These are phyloP conservation scores for Staurois parvus DNA, from an alignment of 2,797 vertebrate species.

Conservation along the genomic window DNA sequence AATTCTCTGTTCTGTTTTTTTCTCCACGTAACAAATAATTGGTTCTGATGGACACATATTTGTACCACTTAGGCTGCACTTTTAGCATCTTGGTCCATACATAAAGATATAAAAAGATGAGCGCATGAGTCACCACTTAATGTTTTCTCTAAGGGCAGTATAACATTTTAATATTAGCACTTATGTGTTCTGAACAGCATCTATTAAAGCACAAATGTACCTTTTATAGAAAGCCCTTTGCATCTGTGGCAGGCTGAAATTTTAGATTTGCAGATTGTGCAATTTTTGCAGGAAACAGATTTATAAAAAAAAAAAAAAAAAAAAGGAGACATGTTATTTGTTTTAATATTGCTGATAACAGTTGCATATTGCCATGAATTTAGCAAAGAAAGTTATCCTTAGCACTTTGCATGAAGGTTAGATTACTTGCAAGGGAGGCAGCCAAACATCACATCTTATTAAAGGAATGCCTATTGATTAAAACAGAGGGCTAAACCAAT, in stretches of 20 bases:
- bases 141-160: constrained; percentile 17
- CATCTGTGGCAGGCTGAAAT: neutral
- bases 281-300: neutral
- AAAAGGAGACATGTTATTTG: neutral
- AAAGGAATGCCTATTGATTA: too few species aligned
- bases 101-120: constrained; percentile 10
- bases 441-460: too few species aligned
- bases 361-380: neutral
- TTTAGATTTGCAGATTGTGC: neutral
- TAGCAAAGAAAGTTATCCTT: neutral
- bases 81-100: constrained; percentile 1
- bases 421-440: too few species aligned
- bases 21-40: constrained; percentile 31
- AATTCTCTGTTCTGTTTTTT: constrained; percentile 2
- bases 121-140: constrained; percentile 32
- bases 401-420: neutral
- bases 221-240: constrained; percentile 23
- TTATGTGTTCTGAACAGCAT: constrained; percentile 12
- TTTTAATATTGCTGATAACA: neutral
- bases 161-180: constrained; percentile 42
- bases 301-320: neutral
- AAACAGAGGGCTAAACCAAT: too few species aligned
- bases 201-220: constrained; percentile 18
- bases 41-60: constrained; percentile 31
- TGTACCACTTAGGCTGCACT: constrained; percentile 19